phyloP scores from a whole-genome alignment of 2,797 vertebrate species.

The Perodicticus potto region DNA sequence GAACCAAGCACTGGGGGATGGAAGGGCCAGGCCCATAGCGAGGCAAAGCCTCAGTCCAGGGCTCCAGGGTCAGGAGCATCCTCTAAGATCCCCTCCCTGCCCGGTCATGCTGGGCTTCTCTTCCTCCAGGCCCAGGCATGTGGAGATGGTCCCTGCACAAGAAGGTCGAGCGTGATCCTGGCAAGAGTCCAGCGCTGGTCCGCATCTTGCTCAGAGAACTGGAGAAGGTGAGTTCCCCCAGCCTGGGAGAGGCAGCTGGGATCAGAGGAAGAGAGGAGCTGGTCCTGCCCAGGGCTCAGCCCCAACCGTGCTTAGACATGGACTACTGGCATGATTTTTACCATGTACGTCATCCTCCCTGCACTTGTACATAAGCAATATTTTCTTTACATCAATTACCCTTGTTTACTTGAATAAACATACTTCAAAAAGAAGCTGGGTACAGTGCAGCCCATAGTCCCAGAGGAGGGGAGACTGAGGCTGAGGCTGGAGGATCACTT shows the following conservation, averaged over 20 bases:
- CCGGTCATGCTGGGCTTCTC: neutral
- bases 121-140: conserved; percentile 90
- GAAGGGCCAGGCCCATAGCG: neutral
- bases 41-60: neutral
- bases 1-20: neutral
- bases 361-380: neutral
- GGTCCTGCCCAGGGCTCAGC: too few relatives aligned
- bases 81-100: neutral
- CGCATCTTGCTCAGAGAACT: conserved; percentile 94
- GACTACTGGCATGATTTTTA: neutral
- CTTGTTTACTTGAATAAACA: neutral
- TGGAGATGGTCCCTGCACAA: conserved; percentile 97
- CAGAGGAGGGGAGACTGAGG: too few relatives aligned
- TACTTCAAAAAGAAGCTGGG: neutral
- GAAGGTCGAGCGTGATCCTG: conserved; percentile 93
- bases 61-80: neutral
- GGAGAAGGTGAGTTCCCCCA: conserved; percentile 91
- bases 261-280: too few relatives aligned
- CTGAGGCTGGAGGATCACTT: neutral
- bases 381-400: neutral
- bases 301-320: neutral
- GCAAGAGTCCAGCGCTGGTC: conserved; percentile 90
- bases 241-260: rapidly evolving
- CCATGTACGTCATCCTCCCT: neutral
- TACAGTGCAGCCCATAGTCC: neutral